phyloP scores from a whole-genome alignment of 2,888 invertebrate genomes.

The Mimumesa dahlbomi region DNA sequence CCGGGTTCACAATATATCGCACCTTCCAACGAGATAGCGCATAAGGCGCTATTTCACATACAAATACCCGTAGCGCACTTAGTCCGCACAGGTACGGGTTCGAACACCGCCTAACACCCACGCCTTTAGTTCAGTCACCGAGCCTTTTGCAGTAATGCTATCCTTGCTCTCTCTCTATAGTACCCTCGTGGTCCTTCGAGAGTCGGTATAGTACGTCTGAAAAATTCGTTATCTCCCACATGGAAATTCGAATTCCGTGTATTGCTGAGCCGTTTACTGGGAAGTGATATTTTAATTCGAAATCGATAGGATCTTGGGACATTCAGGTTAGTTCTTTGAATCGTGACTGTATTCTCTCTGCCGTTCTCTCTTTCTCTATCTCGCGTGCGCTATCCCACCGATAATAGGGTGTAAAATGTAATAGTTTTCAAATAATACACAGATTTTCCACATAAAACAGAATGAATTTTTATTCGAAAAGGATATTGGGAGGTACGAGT shows the following conservation, averaged over 20 bases:
- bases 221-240: conserved; percentile 35
- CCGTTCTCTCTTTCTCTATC: too few relatives aligned
- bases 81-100: conserved; percentile 45
- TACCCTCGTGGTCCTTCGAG: conserved; percentile 24
- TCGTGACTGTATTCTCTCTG: background rate
- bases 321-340: background rate
- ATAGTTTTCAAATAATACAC: too few relatives aligned
- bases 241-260: conserved; percentile 42
- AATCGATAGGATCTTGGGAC: conserved; percentile 20
- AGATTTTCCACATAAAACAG: too few relatives aligned
- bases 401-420: too few relatives aligned
- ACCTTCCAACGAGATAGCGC: conserved; percentile 71
- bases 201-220: conserved; percentile 3
- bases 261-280: conserved; percentile 26
- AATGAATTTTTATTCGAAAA: too few relatives aligned
- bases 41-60: conserved; percentile 66
- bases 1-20: conserved; percentile 69
- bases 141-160: conserved; percentile 63
- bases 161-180: conserved; percentile 30
- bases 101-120: conserved; percentile 64
- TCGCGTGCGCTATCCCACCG: too few relatives aligned
- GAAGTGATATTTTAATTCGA: conserved; percentile 44
- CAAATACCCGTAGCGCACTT: conserved; percentile 57
- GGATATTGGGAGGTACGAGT: too few relatives aligned
- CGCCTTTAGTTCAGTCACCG: conserved; percentile 59